Percentiles rank a stretch among this genome's conserved stretches.
Evolutionary conservation across 2,888 invertebrate species (phyloP).

Genomic region (Heliconius ethilla): DNA sequence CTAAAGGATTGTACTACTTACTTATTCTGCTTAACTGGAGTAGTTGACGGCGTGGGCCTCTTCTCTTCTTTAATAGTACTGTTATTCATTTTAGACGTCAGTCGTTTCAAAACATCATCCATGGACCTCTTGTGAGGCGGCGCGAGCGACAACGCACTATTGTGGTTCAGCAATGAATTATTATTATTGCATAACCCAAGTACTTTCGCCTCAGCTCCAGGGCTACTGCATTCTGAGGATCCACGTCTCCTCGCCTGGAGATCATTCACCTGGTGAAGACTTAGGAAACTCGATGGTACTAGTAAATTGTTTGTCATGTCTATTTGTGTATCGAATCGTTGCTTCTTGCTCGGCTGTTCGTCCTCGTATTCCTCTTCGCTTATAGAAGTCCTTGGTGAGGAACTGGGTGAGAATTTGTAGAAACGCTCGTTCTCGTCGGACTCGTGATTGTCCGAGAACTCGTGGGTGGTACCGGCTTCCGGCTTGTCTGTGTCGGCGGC

Average conservation of each 20-base stretch:
- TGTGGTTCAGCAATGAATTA: slow-evolving; percentile 84
- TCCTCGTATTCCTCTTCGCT: slow-evolving; percentile 85
- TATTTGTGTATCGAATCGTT: slow-evolving; percentile 79
- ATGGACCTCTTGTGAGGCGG: slow-evolving; percentile 89
- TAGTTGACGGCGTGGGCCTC: slow-evolving; percentile 86
- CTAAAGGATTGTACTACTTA: slow-evolving; percentile 56
- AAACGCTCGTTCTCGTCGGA: slow-evolving; percentile 71
- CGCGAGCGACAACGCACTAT: slow-evolving; percentile 76
- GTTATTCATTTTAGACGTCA: slow-evolving; percentile 92
- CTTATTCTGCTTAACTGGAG: slow-evolving; percentile 83
- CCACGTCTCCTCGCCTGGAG: slow-evolving; percentile 75
- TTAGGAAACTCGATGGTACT: slow-evolving; percentile 78
- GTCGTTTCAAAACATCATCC: slow-evolving; percentile 94
- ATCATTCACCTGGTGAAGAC: slow-evolving; percentile 82
- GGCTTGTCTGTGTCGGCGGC: slow-evolving; percentile 76
- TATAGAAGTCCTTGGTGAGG: slow-evolving; percentile 73
- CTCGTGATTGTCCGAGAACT: slow-evolving; percentile 72
- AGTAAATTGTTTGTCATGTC: slow-evolving; percentile 84
- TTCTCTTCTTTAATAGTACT: slow-evolving; percentile 88
- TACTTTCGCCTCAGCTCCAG: slow-evolving; percentile 85
- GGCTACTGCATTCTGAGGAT: slow-evolving; percentile 88
- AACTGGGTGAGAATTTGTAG: slow-evolving; percentile 78
- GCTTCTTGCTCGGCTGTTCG: slow-evolving; percentile 83
- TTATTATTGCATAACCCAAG: slow-evolving; percentile 85
- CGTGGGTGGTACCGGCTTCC: slow-evolving; percentile 79